phyloP scores from a whole-genome alignment of 2,888 invertebrate species.

The Subacronicta megacephala region DNA sequence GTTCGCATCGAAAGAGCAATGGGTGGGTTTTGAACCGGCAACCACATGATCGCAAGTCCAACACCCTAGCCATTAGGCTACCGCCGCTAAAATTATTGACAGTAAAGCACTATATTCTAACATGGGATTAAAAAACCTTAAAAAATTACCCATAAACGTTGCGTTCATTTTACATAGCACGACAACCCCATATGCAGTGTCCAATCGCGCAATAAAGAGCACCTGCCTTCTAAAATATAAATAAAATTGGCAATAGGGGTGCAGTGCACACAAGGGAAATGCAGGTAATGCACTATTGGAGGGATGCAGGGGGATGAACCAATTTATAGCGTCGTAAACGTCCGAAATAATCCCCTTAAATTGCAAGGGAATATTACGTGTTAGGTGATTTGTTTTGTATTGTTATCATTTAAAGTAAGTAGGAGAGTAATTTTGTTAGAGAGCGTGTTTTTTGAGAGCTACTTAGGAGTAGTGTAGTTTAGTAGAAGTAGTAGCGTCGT shows the following conservation, averaged over 20 bases:
- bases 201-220: slow-evolving; percentile 21
- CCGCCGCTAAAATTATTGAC: too few relatives aligned
- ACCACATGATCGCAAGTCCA: too few relatives aligned
- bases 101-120: too few relatives aligned
- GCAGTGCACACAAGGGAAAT: slow-evolving; percentile 63
- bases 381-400: slow-evolving; percentile 50
- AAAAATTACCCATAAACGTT: neutral
- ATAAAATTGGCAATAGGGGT: slow-evolving; percentile 55
- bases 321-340: slow-evolving; percentile 78
- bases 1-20: too few relatives aligned
- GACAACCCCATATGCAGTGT: slow-evolving; percentile 1
- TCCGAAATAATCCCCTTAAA: slow-evolving; percentile 71
- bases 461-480: too few relatives aligned
- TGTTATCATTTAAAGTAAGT: slow-evolving; percentile 36
- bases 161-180: slow-evolving; percentile 9
- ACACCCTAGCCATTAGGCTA: too few relatives aligned
- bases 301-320: slow-evolving; percentile 58
- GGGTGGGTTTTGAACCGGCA: too few relatives aligned
- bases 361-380: slow-evolving; percentile 51
- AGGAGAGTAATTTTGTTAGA: too few relatives aligned
- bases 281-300: slow-evolving; percentile 66
- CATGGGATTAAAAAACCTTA: too few relatives aligned
- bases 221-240: slow-evolving; percentile 51
- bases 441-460: too few relatives aligned
- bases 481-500: too few relatives aligned